phyloP scores from a whole-genome alignment of 2,888 invertebrate species.

The Chaetogeoica ovagalla region DNA sequence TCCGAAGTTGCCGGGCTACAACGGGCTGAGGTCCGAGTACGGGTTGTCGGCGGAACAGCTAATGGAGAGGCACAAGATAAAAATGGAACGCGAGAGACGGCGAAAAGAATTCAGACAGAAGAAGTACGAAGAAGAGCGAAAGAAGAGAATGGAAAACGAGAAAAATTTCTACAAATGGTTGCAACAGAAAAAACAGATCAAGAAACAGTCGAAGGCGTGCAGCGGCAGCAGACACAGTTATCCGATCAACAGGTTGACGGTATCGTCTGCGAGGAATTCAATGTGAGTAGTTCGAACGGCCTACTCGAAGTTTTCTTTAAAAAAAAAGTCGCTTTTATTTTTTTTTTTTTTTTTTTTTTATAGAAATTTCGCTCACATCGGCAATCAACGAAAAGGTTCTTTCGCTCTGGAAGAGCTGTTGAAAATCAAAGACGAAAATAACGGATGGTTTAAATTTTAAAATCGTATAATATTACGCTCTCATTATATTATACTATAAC shows the following conservation, averaged over 20 bases:
- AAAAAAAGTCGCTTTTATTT: too few species aligned
- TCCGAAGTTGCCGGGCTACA: slow-evolving; percentile 56
- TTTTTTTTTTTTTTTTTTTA: not conserved
- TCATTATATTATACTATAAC: too few species aligned
- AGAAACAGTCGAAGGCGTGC: slow-evolving; percentile 16
- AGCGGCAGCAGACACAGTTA: slow-evolving; percentile 34
- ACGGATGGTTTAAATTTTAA: slow-evolving; percentile 46
- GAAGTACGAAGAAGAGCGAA: slow-evolving; percentile 55
- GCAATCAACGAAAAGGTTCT: slow-evolving; percentile 37
- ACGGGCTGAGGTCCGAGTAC: slow-evolving; percentile 57
- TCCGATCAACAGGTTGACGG: slow-evolving; percentile 33
- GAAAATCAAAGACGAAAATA: slow-evolving; percentile 37
- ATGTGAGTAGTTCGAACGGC: slow-evolving; percentile 23
- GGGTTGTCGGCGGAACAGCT: slow-evolving; percentile 57
- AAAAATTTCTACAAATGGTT: slow-evolving; percentile 56
- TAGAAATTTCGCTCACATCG: slow-evolving; percentile 24
- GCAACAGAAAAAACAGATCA: slow-evolving; percentile 56
- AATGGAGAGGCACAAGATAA: slow-evolving; percentile 55
- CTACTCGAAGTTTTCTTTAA: not conserved
- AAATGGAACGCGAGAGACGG: slow-evolving; percentile 54
- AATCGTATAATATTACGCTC: not conserved
- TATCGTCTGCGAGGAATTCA: slow-evolving; percentile 36
- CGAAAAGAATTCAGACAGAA: slow-evolving; percentile 54
- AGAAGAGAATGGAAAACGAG: slow-evolving; percentile 56
- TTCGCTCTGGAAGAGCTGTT: slow-evolving; percentile 43